phyloP scores from a whole-genome alignment of 2,797 vertebrate species.

The Cyclopterus lumpus region DNA sequence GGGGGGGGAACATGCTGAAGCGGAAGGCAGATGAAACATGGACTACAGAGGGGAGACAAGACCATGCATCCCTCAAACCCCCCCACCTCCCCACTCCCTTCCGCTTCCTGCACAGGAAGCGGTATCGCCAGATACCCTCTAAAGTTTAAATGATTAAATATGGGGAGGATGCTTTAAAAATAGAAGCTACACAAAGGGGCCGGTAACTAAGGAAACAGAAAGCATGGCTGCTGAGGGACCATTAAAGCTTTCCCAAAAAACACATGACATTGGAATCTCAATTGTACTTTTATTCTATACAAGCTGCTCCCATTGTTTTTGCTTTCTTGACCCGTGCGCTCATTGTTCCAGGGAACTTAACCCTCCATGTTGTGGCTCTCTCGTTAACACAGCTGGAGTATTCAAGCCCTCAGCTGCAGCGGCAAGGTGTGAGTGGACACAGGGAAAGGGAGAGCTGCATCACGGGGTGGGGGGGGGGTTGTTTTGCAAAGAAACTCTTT shows the following conservation, averaged over 20 bases:
- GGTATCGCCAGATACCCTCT: slow-evolving; percentile 60
- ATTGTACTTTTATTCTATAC: neutral
- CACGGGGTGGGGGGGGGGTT: no score
- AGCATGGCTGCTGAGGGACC: slow-evolving; percentile 11
- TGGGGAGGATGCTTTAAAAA: slow-evolving; percentile 73
- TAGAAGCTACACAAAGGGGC: slow-evolving; percentile 64
- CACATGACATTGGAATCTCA: slow-evolving; percentile 19
- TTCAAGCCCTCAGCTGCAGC: slow-evolving; percentile 21
- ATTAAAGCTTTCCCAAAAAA: neutral
- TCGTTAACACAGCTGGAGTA: slow-evolving; percentile 51
- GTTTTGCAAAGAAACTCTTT: no score
- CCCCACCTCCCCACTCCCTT: slow-evolving; percentile 65
- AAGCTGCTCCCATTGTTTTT: slow-evolving; percentile 7
- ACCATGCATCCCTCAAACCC: slow-evolving; percentile 76
- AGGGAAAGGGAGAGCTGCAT: slow-evolving; percentile 21
- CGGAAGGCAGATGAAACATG: slow-evolving; percentile 64
- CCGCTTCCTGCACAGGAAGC: slow-evolving; percentile 79
- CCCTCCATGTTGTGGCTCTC: slow-evolving; percentile 6
- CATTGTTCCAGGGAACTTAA: slow-evolving; percentile 28
- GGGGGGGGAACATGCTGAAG: slow-evolving; percentile 8
- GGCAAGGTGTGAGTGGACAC: slow-evolving; percentile 31
- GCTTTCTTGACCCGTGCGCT: slow-evolving; percentile 31
- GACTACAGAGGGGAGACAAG: slow-evolving; percentile 47
- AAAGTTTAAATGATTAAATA: slow-evolving; percentile 82
- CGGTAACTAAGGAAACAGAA: slow-evolving; percentile 33